Percentiles rank a stretch among this genome's conserved stretches.
Conservation (phyloP, 2,888 invertebrate species). For the Biston betularia region DNA sequence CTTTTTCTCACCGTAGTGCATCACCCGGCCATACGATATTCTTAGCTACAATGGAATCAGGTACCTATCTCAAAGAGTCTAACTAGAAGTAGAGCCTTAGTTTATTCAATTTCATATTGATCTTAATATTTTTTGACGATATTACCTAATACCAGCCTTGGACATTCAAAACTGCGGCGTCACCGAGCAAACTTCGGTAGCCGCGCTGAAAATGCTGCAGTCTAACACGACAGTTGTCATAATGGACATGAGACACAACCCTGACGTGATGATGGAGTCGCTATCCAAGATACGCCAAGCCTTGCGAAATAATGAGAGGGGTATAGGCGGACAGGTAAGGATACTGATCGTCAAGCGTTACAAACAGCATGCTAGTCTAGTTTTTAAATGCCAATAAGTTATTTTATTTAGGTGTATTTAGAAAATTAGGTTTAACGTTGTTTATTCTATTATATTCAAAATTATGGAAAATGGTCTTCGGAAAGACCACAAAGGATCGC, state of each 20-base stretch:
- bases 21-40: background rate
- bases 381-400: too few species aligned
- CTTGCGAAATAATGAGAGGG: conserved; percentile 73
- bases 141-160: conserved; percentile 76
- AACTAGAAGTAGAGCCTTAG: background rate
- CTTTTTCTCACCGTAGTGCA: too few species aligned
- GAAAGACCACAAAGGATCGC: background rate
- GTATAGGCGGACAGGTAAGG: conserved; percentile 77
- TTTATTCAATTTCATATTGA: background rate
- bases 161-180: conserved; percentile 92
- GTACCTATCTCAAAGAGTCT: background rate
- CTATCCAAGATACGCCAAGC: conserved; percentile 77
- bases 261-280: conserved; percentile 77
- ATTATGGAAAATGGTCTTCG: background rate
- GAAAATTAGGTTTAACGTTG: background rate
- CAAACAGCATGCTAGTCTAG: too few species aligned
- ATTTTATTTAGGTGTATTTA: too few species aligned
- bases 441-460: background rate
- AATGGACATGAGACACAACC: conserved; percentile 89
- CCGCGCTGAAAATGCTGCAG: conserved; percentile 86
- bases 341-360: background rate
- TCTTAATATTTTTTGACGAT: background rate
- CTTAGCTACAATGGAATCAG: background rate
- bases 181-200: conserved; percentile 86
- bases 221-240: conserved; percentile 89